Conservation (phyloP, 2,888 invertebrate species). For the Sinelater perroti region DNA sequence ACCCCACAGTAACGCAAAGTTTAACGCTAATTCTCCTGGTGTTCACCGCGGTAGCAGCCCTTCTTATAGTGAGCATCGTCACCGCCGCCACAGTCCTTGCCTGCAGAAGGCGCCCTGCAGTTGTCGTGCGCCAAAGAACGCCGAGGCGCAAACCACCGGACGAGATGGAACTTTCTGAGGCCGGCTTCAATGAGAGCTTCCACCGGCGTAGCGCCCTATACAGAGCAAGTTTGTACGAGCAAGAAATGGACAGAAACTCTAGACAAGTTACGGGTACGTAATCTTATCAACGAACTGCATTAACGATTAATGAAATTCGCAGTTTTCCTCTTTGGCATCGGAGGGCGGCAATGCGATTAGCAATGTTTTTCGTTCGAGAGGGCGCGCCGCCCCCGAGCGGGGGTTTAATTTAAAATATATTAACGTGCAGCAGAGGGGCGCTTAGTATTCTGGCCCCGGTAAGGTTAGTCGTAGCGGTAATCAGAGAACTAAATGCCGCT, state of each 20-base stretch:
- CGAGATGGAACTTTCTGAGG: slow-evolving; percentile 58
- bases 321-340: slow-evolving; percentile 27
- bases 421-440: slow-evolving; percentile 39
- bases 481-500: slow-evolving; percentile 54
- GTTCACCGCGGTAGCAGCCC: slow-evolving; percentile 53
- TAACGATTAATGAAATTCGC: slow-evolving; percentile 36
- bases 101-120: slow-evolving; percentile 52
- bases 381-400: neutral
- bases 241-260: slow-evolving; percentile 52
- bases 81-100: slow-evolving; percentile 55
- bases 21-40: slow-evolving; percentile 58
- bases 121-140: slow-evolving; percentile 47
- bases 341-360: slow-evolving; percentile 31
- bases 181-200: slow-evolving; percentile 60
- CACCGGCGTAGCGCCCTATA: slow-evolving; percentile 59
- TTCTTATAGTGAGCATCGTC: slow-evolving; percentile 57
- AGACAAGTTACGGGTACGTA: slow-evolving; percentile 37
- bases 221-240: slow-evolving; percentile 58
- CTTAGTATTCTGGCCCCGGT: slow-evolving; percentile 50
- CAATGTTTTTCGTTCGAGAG: slow-evolving; percentile 17
- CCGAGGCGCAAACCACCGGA: slow-evolving; percentile 54
- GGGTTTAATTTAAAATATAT: slow-evolving; percentile 37
- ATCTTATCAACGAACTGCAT: slow-evolving; percentile 36
- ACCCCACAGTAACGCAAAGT: slow-evolving; percentile 46
- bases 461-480: slow-evolving; percentile 52